These are phyloP conservation scores for Cryptus viduatorius DNA, from an alignment of 2,888 invertebrate genomes.

Conservation along the genomic window DNA sequence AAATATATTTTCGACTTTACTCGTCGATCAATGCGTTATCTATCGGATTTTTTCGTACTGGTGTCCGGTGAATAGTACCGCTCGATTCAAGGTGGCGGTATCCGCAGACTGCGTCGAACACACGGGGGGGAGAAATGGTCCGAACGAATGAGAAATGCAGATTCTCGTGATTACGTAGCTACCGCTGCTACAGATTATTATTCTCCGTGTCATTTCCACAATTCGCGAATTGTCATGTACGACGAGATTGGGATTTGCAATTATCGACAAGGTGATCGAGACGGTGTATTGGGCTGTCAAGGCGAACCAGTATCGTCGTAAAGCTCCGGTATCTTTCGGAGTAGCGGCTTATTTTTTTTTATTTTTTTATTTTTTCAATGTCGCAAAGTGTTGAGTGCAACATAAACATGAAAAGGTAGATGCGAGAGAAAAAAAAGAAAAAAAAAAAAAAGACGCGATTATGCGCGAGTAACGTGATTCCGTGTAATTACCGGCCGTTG, in stretches of 20 bases:
- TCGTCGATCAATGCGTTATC: too few species aligned
- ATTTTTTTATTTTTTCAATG: not conserved
- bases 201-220: not conserved
- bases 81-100: not conserved
- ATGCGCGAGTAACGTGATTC: not conserved
- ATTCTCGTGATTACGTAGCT: conserved; percentile 56
- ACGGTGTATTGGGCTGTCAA: not conserved
- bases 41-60: not conserved
- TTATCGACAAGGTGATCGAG: conserved; percentile 32
- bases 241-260: conserved; percentile 32
- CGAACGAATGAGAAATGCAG: conserved; percentile 59
- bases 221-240: conserved; percentile 51
- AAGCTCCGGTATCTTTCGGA: not conserved
- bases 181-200: not conserved
- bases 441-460: not conserved
- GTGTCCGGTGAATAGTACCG: not conserved
- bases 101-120: not conserved
- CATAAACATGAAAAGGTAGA: not conserved
- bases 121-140: not conserved
- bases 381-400: too few species aligned
- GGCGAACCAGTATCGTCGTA: not conserved
- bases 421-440: not conserved
- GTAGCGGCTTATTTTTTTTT: not conserved
- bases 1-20: too few species aligned
- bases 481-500: not conserved